These are phyloP conservation scores for Silurus glanis DNA, from an alignment of 2,113 vertebrate species.

Conservation along the genomic window DNA sequence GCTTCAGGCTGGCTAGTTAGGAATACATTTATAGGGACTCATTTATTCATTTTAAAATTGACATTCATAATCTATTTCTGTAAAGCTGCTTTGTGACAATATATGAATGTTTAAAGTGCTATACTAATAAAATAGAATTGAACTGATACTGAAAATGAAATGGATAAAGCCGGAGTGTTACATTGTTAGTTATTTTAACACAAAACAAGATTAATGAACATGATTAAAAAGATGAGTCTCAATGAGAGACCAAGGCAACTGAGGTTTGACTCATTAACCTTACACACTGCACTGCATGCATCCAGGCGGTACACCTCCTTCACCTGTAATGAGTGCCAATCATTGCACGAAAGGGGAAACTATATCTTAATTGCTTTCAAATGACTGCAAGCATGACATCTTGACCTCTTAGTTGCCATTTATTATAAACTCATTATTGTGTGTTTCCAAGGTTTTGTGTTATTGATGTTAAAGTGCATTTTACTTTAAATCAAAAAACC, in stretches of 20 bases:
- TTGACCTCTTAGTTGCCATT: neutral
- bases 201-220: conserved; percentile 28
- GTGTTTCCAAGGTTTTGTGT: neutral
- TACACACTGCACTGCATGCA: neutral
- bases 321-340: conserved; percentile 1
- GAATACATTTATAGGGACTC: no score
- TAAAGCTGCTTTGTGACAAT: no score
- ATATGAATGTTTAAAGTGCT: no score
- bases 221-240: conserved; percentile 30
- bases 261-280: conserved; percentile 32
- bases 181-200: conserved; percentile 1
- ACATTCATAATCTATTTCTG: no score
- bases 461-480: neutral
- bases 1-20: no score
- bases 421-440: neutral
- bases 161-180: neutral
- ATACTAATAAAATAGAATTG: no score
- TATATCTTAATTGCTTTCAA: neutral
- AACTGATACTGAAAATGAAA: neutral
- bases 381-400: neutral
- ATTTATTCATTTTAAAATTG: no score
- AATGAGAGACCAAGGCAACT: conserved; percentile 10
- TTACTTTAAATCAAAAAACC: neutral
- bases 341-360: neutral
- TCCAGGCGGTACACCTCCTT: neutral